These are phyloP conservation scores for Antennarius maculatus DNA, from an alignment of 2,797 vertebrate species.

Conservation along the genomic window DNA sequence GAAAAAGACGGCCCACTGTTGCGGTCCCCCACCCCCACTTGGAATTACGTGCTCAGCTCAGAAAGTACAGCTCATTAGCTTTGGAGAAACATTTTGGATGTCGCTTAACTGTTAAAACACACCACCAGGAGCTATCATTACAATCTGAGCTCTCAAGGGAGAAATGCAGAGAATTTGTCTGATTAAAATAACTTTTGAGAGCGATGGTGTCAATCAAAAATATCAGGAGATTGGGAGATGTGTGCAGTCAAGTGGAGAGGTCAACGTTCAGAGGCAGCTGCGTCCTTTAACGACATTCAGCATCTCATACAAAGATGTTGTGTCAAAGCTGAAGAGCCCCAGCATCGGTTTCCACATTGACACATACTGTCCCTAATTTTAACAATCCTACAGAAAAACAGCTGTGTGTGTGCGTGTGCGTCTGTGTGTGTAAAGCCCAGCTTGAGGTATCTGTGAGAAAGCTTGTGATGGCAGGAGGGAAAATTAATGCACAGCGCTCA, in stretches of 20 bases:
- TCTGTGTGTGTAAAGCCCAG: conserved; percentile 26
- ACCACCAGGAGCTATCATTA: conserved; percentile 28
- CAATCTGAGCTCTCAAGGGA: conserved; percentile 11
- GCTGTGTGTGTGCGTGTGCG: too few relatives aligned
- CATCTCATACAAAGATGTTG: neutral
- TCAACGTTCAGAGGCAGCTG: conserved; percentile 27
- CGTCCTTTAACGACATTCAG: neutral
- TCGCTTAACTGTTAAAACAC: conserved; percentile 24
- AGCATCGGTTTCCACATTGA: too few relatives aligned
- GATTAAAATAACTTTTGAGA: too few relatives aligned
- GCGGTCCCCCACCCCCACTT: neutral
- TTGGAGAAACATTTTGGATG: conserved; percentile 18
- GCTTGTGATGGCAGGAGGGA: conserved; percentile 40
- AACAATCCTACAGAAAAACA: conserved; percentile 5
- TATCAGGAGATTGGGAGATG: neutral
- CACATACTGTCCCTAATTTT: too few relatives aligned
- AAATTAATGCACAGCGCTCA: conserved; percentile 44
- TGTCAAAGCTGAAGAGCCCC: too few relatives aligned
- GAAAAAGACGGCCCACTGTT: conserved; percentile 38
- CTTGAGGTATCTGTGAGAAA: conserved; percentile 26
- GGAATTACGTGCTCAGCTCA: conserved; percentile 9
- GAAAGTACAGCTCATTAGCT: conserved; percentile 37
- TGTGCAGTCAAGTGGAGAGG: neutral
- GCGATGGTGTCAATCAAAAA: neutral
- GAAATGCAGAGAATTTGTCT: conserved; percentile 5